Evolutionary conservation across 2,888 invertebrate genomes (phyloP).

Genomic region (Autographa pulchrina): DNA sequence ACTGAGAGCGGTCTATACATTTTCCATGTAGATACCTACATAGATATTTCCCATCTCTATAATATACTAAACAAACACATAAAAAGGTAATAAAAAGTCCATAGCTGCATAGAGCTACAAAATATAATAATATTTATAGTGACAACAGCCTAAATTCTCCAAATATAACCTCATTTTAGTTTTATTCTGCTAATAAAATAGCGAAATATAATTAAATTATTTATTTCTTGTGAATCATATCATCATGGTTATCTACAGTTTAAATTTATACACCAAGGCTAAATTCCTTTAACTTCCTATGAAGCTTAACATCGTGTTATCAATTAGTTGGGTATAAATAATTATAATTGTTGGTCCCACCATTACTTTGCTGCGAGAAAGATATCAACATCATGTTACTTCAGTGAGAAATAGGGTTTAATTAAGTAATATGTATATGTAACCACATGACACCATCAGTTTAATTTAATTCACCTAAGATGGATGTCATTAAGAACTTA

Average conservation of each 20-base stretch:
- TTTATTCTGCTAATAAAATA: not conserved
- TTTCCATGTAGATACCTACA: not conserved
- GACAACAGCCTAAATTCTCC: not conserved
- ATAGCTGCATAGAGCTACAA: not conserved
- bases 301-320: not conserved
- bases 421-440: no score
- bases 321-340: not conserved
- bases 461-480: no score
- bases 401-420: no score
- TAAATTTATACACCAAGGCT: slow-evolving; percentile 10
- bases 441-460: no score
- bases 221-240: slow-evolving; percentile 8
- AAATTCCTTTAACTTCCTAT: slow-evolving; percentile 16
- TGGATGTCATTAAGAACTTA: slow-evolving; percentile 20
- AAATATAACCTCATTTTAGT: not conserved
- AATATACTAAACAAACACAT: not conserved
- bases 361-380: no score
- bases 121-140: not conserved
- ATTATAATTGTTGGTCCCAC: no score
- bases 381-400: no score
- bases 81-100: not conserved
- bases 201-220: slow-evolving; percentile 8
- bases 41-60: not conserved
- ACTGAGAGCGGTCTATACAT: not conserved
- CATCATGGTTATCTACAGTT: slow-evolving; percentile 11